Percentiles rank a stretch among this genome's conserved stretches.
These are phyloP conservation scores for Microcebus jonahi DNA, from an alignment of 2,113 vertebrate species.

Conservation along the genomic window DNA sequence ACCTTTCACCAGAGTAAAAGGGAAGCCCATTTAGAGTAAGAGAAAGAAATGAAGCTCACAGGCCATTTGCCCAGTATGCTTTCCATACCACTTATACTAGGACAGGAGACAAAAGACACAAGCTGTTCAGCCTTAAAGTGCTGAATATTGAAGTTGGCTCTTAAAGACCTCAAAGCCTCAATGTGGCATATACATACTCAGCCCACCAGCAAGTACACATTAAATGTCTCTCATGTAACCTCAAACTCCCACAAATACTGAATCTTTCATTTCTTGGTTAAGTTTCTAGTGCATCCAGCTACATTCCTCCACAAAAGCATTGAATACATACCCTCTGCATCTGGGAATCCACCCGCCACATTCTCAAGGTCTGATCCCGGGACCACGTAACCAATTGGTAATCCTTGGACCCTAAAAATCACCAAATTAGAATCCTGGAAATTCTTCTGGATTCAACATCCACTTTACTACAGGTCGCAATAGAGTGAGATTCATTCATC, in stretches of 20 bases:
- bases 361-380: constrained; percentile 96
- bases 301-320: neutral
- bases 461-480: neutral
- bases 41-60: neutral
- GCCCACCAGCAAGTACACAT: neutral
- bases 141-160: neutral
- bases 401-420: constrained; percentile 92
- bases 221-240: neutral
- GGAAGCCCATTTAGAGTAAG: neutral
- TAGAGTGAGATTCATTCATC: neutral
- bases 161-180: neutral
- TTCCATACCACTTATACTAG: neutral
- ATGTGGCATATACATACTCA: neutral
- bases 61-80: neutral
- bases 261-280: neutral
- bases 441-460: neutral
- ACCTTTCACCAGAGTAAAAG: too few species aligned
- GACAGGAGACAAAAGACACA: neutral
- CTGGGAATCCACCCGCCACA: constrained; percentile 97
- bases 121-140: neutral
- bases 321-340: constrained; percentile 92
- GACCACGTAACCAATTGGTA: constrained; percentile 98
- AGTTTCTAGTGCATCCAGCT: neutral
- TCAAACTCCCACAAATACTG: constrained; percentile 2
- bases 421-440: constrained; percentile 54